phyloP scores from a whole-genome alignment of 1,140 invertebrate species.

The Delia radicum region DNA sequence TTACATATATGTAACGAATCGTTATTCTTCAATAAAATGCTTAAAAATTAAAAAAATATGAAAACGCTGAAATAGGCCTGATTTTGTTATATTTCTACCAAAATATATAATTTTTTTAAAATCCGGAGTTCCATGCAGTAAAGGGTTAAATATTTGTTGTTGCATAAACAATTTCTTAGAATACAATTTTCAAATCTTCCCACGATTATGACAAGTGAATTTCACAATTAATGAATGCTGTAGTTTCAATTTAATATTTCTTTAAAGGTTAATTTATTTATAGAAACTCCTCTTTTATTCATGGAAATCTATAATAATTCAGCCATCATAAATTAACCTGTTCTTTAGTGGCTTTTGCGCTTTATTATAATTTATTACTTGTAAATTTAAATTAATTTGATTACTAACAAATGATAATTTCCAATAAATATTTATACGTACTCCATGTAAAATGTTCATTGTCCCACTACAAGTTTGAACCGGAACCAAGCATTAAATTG shows the following conservation, averaged over 20 bases:
- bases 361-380: constrained; percentile 9
- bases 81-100: too few species aligned
- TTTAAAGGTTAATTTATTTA: constrained; percentile 10
- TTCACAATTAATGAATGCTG: background rate
- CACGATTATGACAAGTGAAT: background rate
- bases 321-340: constrained; percentile 16
- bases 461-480: background rate
- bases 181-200: background rate
- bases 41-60: too few species aligned
- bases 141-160: too few species aligned
- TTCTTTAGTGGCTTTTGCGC: background rate
- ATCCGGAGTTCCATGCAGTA: too few species aligned
- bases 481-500: constrained; percentile 9
- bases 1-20: too few species aligned
- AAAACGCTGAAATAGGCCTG: too few species aligned
- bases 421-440: background rate
- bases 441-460: background rate
- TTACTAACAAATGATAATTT: constrained; percentile 16
- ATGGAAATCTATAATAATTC: background rate
- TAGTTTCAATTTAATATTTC: background rate
- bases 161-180: too few species aligned
- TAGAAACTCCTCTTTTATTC: background rate
- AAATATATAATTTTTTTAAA: too few species aligned
- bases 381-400: constrained; percentile 22
- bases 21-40: too few species aligned